Conservation (phyloP, 2,113 vertebrate genomes). For the Pterocles gutturalis region DNA sequence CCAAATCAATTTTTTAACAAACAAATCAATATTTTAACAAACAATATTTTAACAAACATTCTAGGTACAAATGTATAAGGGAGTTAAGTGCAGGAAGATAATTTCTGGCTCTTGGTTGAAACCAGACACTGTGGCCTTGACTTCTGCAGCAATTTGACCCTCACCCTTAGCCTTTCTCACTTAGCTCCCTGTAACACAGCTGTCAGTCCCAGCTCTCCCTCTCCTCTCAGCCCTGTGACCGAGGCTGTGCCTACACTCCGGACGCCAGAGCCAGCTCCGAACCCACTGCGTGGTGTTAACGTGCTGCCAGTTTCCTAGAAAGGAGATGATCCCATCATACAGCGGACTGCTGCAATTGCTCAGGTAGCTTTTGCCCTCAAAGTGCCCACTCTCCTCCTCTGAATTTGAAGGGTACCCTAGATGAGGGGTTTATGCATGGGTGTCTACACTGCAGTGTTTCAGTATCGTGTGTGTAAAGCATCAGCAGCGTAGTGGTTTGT, state of each 20-base stretch:
- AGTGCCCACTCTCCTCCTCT: not conserved
- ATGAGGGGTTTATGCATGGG: not conserved
- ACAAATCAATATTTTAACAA: not conserved
- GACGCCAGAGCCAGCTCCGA: not conserved
- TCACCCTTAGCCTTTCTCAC: conserved; percentile 17
- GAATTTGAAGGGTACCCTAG: not conserved
- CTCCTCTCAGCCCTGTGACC: not conserved
- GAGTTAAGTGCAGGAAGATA: not conserved
- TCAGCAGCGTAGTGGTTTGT: not conserved
- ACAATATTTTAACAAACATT: not conserved
- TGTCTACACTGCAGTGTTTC: not conserved
- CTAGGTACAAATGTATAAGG: not conserved
- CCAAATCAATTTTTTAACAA: not conserved
- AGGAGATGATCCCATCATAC: not conserved
- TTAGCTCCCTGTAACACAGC: not conserved
- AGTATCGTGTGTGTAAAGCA: not conserved
- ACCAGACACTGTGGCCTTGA: not conserved
- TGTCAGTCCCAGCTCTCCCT: conserved; percentile 12
- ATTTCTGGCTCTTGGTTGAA: not conserved
- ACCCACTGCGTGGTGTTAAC: not conserved
- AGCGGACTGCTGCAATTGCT: not conserved
- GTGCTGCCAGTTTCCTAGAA: not conserved
- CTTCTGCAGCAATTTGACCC: not conserved
- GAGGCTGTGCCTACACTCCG: not conserved
- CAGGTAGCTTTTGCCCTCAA: not conserved